Conservation (phyloP, 2,888 invertebrate genomes). For the Colostygia pectinataria region DNA sequence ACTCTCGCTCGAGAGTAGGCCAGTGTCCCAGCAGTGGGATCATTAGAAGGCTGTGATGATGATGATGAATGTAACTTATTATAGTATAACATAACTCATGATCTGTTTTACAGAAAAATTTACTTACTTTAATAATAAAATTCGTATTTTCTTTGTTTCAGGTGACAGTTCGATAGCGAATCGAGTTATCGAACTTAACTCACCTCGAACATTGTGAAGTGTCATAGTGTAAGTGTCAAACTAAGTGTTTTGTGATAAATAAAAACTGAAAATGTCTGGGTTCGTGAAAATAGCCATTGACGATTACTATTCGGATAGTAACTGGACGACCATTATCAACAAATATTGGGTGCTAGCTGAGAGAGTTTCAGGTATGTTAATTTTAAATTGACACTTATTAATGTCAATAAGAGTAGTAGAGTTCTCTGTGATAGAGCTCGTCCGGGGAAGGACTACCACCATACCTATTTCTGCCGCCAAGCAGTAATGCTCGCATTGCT, state of each 20-base stretch:
- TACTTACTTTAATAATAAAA: neutral
- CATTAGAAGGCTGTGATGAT: no score
- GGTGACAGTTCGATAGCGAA: slow-evolving; percentile 68
- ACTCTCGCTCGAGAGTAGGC: no score
- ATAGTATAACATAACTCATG: no score
- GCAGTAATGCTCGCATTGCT: no score
- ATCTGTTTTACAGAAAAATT: no score
- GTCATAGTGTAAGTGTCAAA: slow-evolving; percentile 54
- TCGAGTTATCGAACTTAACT: slow-evolving; percentile 48
- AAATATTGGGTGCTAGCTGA: slow-evolving; percentile 88
- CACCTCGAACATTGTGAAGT: slow-evolving; percentile 36
- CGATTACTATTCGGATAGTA: slow-evolving; percentile 84
- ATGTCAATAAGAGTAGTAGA: no score
- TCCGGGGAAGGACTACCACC: no score
- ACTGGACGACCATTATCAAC: slow-evolving; percentile 85
- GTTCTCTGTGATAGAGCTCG: no score
- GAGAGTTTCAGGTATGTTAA: slow-evolving; percentile 87
- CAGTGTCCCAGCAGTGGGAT: no score
- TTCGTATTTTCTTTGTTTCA: slow-evolving; percentile 52
- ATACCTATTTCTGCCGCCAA: no score
- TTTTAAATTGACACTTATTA: no score
- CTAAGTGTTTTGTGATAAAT: slow-evolving; percentile 28
- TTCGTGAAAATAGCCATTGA: slow-evolving; percentile 86
- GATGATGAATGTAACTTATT: no score
- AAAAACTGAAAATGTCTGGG: slow-evolving; percentile 78